These are phyloP conservation scores for Bicyclus anynana DNA, from an alignment of 1,140 invertebrate genomes.

Conservation along the genomic window DNA sequence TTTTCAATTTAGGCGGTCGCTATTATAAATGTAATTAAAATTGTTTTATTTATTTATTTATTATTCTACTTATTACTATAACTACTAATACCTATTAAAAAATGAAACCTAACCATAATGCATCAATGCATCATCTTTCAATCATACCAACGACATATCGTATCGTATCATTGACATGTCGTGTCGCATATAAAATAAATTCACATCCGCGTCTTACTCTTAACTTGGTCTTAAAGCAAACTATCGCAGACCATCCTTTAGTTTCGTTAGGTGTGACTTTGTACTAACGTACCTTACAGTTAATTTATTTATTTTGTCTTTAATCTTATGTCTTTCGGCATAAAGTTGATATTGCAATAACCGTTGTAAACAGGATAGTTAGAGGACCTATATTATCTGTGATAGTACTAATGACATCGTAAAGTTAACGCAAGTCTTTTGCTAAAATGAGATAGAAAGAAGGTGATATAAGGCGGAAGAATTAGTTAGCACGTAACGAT, in stretches of 20 bases:
- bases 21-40: no score
- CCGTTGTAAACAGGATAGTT: neutral
- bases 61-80: no score
- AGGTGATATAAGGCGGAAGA: slow-evolving; percentile 57
- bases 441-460: slow-evolving; percentile 41
- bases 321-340: slow-evolving; percentile 12
- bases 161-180: slow-evolving; percentile 1
- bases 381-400: slow-evolving; percentile 16
- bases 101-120: no score
- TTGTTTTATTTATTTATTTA: no score
- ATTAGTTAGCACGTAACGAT: slow-evolving; percentile 55
- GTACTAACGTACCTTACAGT: neutral
- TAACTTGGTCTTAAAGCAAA: slow-evolving; percentile 15
- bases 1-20: no score
- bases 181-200: neutral
- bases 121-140: no score
- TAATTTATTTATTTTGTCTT: neutral
- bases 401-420: slow-evolving; percentile 66
- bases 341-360: slow-evolving; percentile 14
- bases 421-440: slow-evolving; percentile 54
- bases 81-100: no score
- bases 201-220: neutral
- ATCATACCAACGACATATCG: neutral
- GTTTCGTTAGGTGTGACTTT: slow-evolving; percentile 13
- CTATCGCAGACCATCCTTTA: slow-evolving; percentile 24